Conservation (phyloP, 2,888 invertebrate genomes). For the Flexamia atlantica region DNA sequence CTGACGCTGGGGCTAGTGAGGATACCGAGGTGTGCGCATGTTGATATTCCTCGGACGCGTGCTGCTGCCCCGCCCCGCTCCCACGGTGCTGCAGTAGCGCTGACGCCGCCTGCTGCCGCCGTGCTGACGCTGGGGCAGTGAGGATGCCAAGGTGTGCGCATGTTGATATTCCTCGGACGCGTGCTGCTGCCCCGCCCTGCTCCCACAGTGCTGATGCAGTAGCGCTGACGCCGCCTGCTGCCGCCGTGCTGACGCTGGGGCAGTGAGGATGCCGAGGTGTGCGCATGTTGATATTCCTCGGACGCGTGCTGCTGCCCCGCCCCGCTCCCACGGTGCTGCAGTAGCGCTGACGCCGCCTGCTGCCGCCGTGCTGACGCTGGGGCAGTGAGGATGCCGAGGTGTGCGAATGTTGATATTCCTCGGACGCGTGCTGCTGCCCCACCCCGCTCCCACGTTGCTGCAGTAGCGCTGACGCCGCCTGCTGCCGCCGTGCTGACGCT, state of each 20-base stretch:
- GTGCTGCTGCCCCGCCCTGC: neutral
- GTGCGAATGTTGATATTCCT: conserved; percentile 3
- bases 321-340: neutral
- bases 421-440: neutral
- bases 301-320: neutral
- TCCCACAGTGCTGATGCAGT: neutral
- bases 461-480: neutral
- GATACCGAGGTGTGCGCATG: too few relatives aligned
- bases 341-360: too few relatives aligned
- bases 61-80: too few relatives aligned
- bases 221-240: neutral
- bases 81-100: neutral
- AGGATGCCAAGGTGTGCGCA: neutral
- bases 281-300: neutral
- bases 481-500: neutral
- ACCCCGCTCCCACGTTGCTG: neutral
- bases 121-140: too few relatives aligned
- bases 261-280: neutral
- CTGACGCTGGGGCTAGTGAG: too few relatives aligned
- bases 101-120: neutral
- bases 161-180: conserved; percentile 9
- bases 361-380: too few relatives aligned
- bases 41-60: too few relatives aligned
- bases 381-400: neutral
- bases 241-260: too few relatives aligned